phyloP scores from a whole-genome alignment of 2,888 invertebrate genomes.

The Acrobasis repandana region DNA sequence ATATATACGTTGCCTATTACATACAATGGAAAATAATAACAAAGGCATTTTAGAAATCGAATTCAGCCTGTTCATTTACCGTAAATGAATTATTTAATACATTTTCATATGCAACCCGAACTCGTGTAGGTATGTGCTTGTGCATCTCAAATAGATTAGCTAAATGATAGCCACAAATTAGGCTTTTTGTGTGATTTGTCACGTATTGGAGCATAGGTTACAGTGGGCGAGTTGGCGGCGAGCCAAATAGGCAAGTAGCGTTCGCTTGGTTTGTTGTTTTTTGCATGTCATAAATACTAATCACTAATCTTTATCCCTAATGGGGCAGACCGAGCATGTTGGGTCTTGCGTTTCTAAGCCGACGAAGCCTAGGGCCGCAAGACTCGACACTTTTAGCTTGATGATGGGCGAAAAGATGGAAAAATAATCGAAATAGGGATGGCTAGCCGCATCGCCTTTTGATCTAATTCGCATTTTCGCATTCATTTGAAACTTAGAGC shows the following conservation, averaged over 20 bases:
- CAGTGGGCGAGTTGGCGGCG: not conserved
- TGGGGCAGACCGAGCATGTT: too few species aligned
- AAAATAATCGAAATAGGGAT: too few species aligned
- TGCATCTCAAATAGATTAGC: slow-evolving; percentile 21
- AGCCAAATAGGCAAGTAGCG: not conserved
- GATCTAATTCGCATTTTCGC: too few species aligned
- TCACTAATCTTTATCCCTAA: too few species aligned
- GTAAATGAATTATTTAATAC: slow-evolving; percentile 15
- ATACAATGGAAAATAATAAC: not conserved
- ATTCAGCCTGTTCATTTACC: not conserved
- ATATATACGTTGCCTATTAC: not conserved
- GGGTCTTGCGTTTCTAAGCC: too few species aligned
- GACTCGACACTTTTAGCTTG: too few species aligned
- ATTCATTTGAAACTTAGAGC: too few species aligned
- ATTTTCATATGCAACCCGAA: slow-evolving; percentile 9
- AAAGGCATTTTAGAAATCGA: not conserved
- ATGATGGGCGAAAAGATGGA: too few species aligned
- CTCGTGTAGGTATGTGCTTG: slow-evolving; percentile 4
- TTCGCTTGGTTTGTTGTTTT: not conserved
- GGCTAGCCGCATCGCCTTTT: too few species aligned
- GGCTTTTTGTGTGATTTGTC: slow-evolving; percentile 15
- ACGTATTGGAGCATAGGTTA: not conserved
- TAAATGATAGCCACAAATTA: slow-evolving; percentile 14
- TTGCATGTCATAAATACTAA: too few species aligned
- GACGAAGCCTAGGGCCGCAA: too few species aligned